Evolutionary conservation across 2,113 vertebrate genomes (phyloP), one percentile per base, ranked within the genome.

Genomic region (Muntiacus reevesi): DNA sequence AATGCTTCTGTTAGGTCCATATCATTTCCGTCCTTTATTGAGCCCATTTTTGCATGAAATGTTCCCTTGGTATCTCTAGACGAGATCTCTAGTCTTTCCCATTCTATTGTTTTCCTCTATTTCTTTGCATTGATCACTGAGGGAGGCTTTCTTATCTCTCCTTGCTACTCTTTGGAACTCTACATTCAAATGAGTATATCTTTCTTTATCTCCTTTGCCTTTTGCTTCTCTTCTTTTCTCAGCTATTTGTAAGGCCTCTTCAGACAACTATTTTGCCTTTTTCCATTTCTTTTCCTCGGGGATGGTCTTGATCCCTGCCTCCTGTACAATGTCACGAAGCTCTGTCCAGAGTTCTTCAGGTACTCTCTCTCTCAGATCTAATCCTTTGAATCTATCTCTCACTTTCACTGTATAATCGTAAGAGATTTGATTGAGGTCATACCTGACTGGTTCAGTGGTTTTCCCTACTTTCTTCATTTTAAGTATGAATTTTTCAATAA

Each of bases 281-380:
- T 67, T 19, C 33, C 4, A n/a, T n/a, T 67, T n/a, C 33, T n/a
- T 67, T 67, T n/a, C 16, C 62, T n/a, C 5, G 16, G 62, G 16
- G 62, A 67, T n/a, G 62, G 62, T n/a, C 33, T 64, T 67, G 33
- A 16, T 67, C 62, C 16, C 62, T 67, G 33, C 17, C 33, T 67
- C 16, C 33, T 67, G 33, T 67, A n/a, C 33, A 67, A n/a, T 9
- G 4, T 67, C 62, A 67, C 0, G 0, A 67, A 67, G 7, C 3
- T 67, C 62, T n/a, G 16, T n/a, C 16, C 62, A 67, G 16, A 67
- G 33, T 19, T 67, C 62, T n/a, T 67, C 62, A 67, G 17, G 62
- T 16, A n/a, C 62, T n/a, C 62, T 64, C 6, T 64, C 60, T 64
- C 3, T 67, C 62, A 67, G 62, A 67, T 19, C 62, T n/a, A 67